These are phyloP conservation scores for Macrobrachium rosenbergii DNA, from an alignment of 1,140 invertebrate species.

Conservation along the genomic window DNA sequence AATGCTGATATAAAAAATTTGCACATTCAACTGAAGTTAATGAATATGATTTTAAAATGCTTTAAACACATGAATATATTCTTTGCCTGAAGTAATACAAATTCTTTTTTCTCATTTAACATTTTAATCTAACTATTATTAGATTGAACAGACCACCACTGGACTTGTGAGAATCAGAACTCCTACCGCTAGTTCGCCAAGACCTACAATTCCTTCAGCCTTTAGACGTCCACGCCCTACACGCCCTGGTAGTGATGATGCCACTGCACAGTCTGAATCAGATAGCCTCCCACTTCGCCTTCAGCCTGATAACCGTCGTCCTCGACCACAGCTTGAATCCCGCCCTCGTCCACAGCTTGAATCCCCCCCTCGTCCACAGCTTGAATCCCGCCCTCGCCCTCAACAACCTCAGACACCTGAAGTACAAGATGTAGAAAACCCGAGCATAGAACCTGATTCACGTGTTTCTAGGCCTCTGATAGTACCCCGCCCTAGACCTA, in stretches of 20 bases:
- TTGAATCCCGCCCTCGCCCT: constrained; percentile 21
- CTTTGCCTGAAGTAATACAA: neutral
- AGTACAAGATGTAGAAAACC: neutral
- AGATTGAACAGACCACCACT: constrained; percentile 20
- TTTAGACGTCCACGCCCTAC: constrained; percentile 22
- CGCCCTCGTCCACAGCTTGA: constrained; percentile 30
- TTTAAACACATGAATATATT: too few species aligned
- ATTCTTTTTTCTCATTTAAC: neutral
- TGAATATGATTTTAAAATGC: too few species aligned
- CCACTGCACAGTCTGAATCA: too few species aligned
- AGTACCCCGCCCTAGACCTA: constrained; percentile 12
- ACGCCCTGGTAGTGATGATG: neutral
- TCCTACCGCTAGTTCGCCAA: neutral
- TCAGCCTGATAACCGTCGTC: neutral
- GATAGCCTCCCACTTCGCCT: too few species aligned
- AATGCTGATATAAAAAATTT: too few species aligned
- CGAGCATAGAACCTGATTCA: neutral
- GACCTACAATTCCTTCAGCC: neutral
- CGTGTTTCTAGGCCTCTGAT: neutral
- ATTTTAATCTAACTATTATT: neutral
- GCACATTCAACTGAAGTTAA: too few species aligned
- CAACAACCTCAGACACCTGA: neutral
- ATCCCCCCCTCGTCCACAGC: constrained; percentile 11
- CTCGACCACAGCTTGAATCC: constrained; percentile 14
- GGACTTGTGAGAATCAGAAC: constrained; percentile 11